These are phyloP conservation scores for Cantharis flavilabris DNA, from an alignment of 2,888 invertebrate species.

Conservation along the genomic window DNA sequence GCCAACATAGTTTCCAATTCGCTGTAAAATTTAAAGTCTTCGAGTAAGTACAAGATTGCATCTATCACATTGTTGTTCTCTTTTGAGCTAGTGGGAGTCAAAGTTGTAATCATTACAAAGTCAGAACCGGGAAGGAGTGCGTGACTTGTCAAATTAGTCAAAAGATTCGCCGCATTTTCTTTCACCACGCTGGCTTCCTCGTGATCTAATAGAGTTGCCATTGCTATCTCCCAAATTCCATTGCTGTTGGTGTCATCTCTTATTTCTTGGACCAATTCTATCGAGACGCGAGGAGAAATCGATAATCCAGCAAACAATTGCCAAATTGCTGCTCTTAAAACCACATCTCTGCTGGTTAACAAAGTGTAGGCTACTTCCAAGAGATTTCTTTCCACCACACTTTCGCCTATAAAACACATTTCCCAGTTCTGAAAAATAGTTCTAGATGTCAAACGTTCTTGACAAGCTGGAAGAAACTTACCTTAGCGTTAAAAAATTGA, in stretches of 20 bases:
- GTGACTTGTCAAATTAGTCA: conserved; percentile 55
- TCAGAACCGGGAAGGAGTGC: conserved; percentile 4
- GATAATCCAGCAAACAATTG: conserved; percentile 59
- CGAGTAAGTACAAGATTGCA: conserved; percentile 37
- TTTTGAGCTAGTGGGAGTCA: conserved; percentile 7
- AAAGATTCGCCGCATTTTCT: conserved; percentile 60
- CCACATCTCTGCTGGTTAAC: conserved; percentile 59
- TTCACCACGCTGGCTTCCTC: conserved; percentile 60
- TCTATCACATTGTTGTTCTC: conserved; percentile 12
- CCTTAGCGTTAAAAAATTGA: conserved; percentile 54
- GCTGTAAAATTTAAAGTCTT: conserved; percentile 46
- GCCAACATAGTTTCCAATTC: conserved; percentile 41
- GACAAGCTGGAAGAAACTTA: conserved; percentile 33
- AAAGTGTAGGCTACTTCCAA: conserved; percentile 54
- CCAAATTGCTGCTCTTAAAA: conserved; percentile 59
- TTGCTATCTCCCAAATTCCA: conserved; percentile 49
- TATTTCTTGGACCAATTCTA: conserved; percentile 45
- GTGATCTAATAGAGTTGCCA: conserved; percentile 53
- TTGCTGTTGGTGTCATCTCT: conserved; percentile 43
- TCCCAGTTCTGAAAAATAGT: conserved; percentile 47
- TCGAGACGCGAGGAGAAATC: conserved; percentile 44
- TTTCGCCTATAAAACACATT: conserved; percentile 45
- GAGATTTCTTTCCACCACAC: conserved; percentile 40
- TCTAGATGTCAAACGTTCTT: neutral
- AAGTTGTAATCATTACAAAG: conserved; percentile 6